Base-by-base conservation (phyloP, 2,888 invertebrate genomes). In the Phortica okadai region DNA sequence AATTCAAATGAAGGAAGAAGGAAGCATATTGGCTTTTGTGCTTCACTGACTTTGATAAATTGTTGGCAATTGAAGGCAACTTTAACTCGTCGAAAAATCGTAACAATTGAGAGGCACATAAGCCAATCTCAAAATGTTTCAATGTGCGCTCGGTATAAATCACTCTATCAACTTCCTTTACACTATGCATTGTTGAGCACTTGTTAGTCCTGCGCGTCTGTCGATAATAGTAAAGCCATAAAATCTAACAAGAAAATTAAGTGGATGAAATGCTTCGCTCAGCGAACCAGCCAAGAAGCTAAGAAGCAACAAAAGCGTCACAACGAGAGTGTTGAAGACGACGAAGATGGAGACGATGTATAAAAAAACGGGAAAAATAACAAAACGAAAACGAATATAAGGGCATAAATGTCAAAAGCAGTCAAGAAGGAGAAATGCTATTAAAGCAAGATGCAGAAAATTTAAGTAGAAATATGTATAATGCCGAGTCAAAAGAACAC, bases 361-460 rank as follows among this genome's bases (percentile, higher is more conserved):
- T 33, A 33, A 33, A 33, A 33, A 33, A 33, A 33, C 33, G 50
- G 66, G 50, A 16, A 21, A 33, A 54, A 56, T 62, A 33, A 5
- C 67, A 42, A 44, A 21, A 7, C 50, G 70, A 50, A 50, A 70
- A 2, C 7, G 14, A 21, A 16, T 72, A 78, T 62, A 45, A 78
- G 85, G 76, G 77, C 83, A 86, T 85, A 83, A 86, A 85, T 88
- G 87, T 85, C 88, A 86, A 83, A 78, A 83, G 79, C 88, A 86
- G 87, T 85, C 80, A 83, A 88, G 86, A 78, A 79, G 56, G 75
- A 77, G 75, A 74, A 81, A 80, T 76, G 76, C 7, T 69, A 56
- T 8, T 21, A 7, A 42, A 42, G 44, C 50, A 21, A 50, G 45
- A 8, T 45, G 25, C 6, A 8, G 7, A 41, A 74, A 44, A 7